Evolutionary conservation across 2,797 vertebrate species (phyloP), one percentile per base, ranked within the genome.

Genomic region (Coccyzus lansbergi): DNA sequence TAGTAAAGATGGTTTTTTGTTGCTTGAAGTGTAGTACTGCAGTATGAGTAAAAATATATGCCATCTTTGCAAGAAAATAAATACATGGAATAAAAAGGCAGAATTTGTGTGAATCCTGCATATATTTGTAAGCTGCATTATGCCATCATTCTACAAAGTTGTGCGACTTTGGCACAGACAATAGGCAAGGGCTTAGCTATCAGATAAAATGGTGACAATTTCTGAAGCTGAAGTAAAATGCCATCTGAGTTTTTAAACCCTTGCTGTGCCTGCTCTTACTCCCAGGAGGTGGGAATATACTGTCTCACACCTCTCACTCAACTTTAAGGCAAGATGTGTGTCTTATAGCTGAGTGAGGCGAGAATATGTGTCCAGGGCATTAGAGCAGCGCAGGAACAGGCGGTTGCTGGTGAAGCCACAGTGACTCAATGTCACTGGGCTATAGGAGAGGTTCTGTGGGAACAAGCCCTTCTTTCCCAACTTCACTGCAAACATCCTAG

Each of bases 401-500:
- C 11, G 76, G 63, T 80, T 51, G 55, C 63, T 46, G 24, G 60
- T 6, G 53, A 33, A 83, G 81, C 74, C 34, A 67, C 46, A 20
- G 7, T 12, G 11, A 21, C 34, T 75, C 9, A 9, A 6, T 25
- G 2, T 12, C 1, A 0, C 0, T 44, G 53, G 36, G 63, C 70
- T 59, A 67, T 2, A 17, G 40, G 64, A 19, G 33, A 48, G 7
- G 14, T 7, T 18, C 60, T 49, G n/a, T 11, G 8, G 46, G 44
- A 77, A 17, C 13, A 33, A 70, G 18, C 25, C 31, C 38, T 74
- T 46, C 33, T 40, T 33, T 75, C 26, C 21, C 34, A 46, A 19
- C n/a, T 46, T 80, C 4, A 2, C 38, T 17, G 38, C 0, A 0
- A 51, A 17, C 59, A n/a, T 13, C 10, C 33, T 31, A 14, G 5